A percentile compares a stretch with the other conserved stretches of the same genome.
Conservation (phyloP, 2,797 vertebrate genomes). For the Denticeps clupeoides region DNA sequence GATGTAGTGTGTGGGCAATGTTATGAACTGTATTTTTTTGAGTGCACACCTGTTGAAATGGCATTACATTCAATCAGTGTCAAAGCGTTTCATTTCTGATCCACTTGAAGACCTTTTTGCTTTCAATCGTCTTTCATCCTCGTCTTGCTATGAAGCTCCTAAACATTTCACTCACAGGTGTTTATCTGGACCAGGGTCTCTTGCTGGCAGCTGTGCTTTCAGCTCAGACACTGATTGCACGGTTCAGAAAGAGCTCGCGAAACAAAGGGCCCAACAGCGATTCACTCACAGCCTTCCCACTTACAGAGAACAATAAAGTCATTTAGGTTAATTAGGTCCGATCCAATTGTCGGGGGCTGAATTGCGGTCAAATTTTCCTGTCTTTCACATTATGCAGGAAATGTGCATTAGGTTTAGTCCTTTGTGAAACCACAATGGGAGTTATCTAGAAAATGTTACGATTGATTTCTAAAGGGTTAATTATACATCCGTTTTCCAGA, state of each 20-base stretch:
- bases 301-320: slow-evolving; percentile 62
- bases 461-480: no score
- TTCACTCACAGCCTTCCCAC: slow-evolving; percentile 52
- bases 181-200: slow-evolving; percentile 7
- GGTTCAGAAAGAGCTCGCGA: slow-evolving; percentile 43
- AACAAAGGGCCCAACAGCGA: slow-evolving; percentile 64
- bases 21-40: no score
- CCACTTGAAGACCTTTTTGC: no score
- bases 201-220: slow-evolving; percentile 39
- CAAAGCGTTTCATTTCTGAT: no score
- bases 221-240: slow-evolving; percentile 48
- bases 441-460: no score
- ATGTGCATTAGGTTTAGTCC: slow-evolving; percentile 53
- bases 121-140: no score
- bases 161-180: neutral
- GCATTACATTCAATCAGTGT: no score
- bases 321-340: slow-evolving; percentile 65
- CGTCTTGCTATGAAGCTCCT: no score
- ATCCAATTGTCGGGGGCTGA: slow-evolving; percentile 58
- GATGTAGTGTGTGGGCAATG: no score
- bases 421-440: slow-evolving; percentile 40
- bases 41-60: no score
- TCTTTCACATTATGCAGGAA: slow-evolving; percentile 47
- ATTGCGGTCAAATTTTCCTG: slow-evolving; percentile 31
- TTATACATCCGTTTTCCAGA: no score